phyloP scores from a whole-genome alignment of 2,888 invertebrate genomes.

The Helleia helle region DNA sequence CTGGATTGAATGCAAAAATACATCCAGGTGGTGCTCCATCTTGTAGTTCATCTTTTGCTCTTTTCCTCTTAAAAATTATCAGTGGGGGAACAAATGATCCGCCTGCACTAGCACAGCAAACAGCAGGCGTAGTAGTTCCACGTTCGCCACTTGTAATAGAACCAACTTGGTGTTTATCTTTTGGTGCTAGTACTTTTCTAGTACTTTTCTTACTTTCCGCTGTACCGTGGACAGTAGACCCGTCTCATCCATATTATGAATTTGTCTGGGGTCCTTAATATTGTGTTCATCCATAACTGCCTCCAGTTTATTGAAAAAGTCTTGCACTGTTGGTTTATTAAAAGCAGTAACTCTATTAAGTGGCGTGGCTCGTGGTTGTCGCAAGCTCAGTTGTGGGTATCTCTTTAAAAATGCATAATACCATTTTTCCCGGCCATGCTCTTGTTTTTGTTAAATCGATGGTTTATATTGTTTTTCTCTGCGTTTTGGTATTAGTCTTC shows the following conservation, averaged over 20 bases:
- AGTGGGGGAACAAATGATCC: background rate
- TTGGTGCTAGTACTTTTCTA: constrained; percentile 8
- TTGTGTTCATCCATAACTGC: constrained; percentile 3
- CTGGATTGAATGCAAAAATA: background rate
- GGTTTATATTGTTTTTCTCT: constrained; percentile 3
- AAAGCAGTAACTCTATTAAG: constrained; percentile 7
- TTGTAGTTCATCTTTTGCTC: background rate
- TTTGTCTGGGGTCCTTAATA: background rate
- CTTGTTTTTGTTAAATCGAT: constrained; percentile 6
- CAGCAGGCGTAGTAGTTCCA: constrained; percentile 4
- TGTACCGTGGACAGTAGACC: constrained; percentile 10
- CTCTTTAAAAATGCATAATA: constrained; percentile 7
- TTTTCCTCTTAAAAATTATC: background rate
- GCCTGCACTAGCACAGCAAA: background rate
- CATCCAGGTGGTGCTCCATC: background rate
- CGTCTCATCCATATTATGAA: constrained; percentile 12
- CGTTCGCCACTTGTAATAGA: constrained; percentile 10
- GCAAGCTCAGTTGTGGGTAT: background rate
- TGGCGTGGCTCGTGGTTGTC: constrained; percentile 10
- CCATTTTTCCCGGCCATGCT: too few species aligned
- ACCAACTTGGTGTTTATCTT: constrained; percentile 11
- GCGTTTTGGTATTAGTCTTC: background rate
- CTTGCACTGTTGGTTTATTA: constrained; percentile 8
- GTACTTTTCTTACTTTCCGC: too few species aligned
- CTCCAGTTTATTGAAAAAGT: constrained; percentile 7